Evolutionary conservation across 2,113 vertebrate genomes (phyloP).

Genomic region (Pycnonotus jocosus): DNA sequence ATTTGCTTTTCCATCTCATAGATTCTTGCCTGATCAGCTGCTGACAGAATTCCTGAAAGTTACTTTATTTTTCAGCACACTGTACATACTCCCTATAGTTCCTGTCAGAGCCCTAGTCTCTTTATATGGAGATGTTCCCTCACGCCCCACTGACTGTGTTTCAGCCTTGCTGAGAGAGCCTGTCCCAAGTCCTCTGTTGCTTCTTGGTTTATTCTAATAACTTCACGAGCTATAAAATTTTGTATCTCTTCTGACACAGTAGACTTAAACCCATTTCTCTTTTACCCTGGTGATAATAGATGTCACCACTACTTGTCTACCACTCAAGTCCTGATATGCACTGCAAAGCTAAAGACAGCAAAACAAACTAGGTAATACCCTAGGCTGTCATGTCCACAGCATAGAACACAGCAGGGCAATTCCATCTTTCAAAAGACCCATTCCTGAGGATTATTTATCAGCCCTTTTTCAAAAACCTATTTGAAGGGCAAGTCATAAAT

Average conservation of each 20-base stretch:
- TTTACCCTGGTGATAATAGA: not conserved
- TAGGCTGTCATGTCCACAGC: not conserved
- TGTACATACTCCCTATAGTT: not conserved
- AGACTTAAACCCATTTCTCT: not conserved
- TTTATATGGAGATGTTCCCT: not conserved
- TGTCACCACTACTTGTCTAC: not conserved
- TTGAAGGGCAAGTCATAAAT: not conserved
- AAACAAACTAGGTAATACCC: not conserved
- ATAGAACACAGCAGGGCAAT: not conserved
- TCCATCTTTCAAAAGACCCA: not conserved
- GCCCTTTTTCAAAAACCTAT: not conserved
- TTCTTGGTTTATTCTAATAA: not conserved
- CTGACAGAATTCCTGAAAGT: not conserved
- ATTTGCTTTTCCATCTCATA: not conserved
- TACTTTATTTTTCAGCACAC: not conserved
- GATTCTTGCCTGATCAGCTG: not conserved
- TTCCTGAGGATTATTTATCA: not conserved
- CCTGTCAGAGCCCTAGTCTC: not conserved
- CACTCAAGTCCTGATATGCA: not conserved
- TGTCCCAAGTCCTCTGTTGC: not conserved
- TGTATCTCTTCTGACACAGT: not conserved
- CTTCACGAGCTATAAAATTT: not conserved
- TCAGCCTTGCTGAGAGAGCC: not conserved
- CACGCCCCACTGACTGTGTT: not conserved
- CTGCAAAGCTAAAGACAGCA: not conserved